Conservation (phyloP, 2,113 vertebrate species). For the Silurus asotus region DNA sequence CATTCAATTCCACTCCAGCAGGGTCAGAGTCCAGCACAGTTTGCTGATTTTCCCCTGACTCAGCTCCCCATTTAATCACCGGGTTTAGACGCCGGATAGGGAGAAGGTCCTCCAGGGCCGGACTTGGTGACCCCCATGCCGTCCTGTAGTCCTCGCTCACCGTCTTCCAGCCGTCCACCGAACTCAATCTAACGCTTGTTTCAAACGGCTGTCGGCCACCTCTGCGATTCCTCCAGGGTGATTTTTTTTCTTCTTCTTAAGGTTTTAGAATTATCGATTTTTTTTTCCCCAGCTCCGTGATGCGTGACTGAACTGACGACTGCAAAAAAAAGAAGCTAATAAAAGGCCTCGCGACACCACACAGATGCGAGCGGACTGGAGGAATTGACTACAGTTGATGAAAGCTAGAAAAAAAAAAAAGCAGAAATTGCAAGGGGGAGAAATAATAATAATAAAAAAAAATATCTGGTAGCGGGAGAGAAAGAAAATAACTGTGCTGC, state of each 20-base stretch:
- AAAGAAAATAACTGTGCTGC: neutral
- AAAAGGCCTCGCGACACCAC: neutral
- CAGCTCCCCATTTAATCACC: neutral
- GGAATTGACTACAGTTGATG: neutral
- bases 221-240: neutral
- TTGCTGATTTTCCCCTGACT: neutral
- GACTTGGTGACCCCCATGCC: neutral
- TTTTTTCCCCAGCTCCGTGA: neutral
- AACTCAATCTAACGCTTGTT: conserved; percentile 17
- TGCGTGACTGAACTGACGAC: neutral
- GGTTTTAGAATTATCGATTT: conserved; percentile 16
- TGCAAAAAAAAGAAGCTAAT: conserved; percentile 1
- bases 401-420: neutral
- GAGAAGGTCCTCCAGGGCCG: neutral
- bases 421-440: no score
- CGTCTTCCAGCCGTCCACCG: neutral
- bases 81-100: neutral
- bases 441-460: no score
- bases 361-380: neutral
- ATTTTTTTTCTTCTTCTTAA: neutral
- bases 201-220: neutral
- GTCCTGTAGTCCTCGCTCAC: neutral
- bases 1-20: neutral
- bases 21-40: neutral
- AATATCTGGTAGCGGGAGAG: neutral